Percentiles rank a stretch among this genome's conserved stretches.
Conservation (phyloP, 2,797 vertebrate species). For the Kryptopterus vitreolus region DNA sequence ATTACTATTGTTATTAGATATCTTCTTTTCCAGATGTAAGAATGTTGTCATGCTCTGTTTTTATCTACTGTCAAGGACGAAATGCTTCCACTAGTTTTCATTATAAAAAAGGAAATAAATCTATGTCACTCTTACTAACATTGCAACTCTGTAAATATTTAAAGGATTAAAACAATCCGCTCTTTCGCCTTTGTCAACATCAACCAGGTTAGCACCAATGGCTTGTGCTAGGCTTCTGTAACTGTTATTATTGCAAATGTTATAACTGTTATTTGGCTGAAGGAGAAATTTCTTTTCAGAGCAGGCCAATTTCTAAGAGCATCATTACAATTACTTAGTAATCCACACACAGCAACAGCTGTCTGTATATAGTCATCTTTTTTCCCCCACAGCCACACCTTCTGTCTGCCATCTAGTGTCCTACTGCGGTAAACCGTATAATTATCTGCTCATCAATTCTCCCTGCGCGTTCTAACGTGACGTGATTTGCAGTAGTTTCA, state of each 20-base stretch:
- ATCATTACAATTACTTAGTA: not conserved
- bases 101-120: not conserved
- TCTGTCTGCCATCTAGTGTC: not conserved
- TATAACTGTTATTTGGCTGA: not conserved
- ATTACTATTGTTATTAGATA: not conserved
- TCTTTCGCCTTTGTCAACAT: not conserved
- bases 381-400: slow-evolving; percentile 12
- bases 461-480: not conserved
- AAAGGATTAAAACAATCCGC: not conserved
- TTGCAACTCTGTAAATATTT: not conserved
- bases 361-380: not conserved
- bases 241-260: not conserved
- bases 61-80: not conserved
- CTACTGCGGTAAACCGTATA: not conserved
- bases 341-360: not conserved
- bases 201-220: not conserved
- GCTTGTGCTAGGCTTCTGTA: not conserved
- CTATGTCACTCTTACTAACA: not conserved
- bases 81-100: not conserved
- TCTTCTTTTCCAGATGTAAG: not conserved
- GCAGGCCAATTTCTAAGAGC: not conserved
- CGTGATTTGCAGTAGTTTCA: not conserved
- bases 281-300: not conserved
- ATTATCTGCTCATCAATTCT: not conserved
- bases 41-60: not conserved